Evolutionary conservation across 2,113 vertebrate species (phyloP).

Genomic region (Epinephelus lanceolatus): DNA sequence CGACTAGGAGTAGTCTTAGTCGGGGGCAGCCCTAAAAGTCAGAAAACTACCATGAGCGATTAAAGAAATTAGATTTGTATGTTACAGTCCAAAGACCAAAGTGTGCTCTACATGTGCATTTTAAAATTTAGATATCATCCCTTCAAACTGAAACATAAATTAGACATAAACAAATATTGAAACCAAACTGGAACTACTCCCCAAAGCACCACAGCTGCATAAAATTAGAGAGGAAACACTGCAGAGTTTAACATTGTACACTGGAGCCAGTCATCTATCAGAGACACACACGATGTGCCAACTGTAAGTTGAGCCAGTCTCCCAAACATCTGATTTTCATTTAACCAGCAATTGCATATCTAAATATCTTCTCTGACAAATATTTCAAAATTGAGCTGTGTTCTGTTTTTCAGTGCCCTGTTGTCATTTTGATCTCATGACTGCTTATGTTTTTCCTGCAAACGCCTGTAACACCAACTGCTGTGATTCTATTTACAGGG

Average conservation of each 20-base stretch:
- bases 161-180: not conserved
- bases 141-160: not conserved
- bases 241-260: not conserved
- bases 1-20: no score
- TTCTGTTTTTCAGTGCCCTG: not conserved
- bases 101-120: not conserved
- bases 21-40: not conserved
- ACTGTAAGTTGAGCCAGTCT: not conserved
- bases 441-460: not conserved
- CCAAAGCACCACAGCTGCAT: constrained; percentile 1
- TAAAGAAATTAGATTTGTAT: not conserved
- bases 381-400: not conserved
- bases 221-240: not conserved
- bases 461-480: not conserved
- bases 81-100: not conserved
- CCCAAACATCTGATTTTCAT: not conserved
- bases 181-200: not conserved
- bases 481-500: constrained; percentile 75
- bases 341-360: not conserved
- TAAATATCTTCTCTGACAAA: not conserved
- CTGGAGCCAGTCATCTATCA: constrained; percentile 3
- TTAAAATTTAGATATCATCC: not conserved
- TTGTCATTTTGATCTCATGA: not conserved
- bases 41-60: not conserved
- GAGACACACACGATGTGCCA: not conserved